phyloP scores from a whole-genome alignment of 2,888 invertebrate genomes.

The Bugulina stolonifera region DNA sequence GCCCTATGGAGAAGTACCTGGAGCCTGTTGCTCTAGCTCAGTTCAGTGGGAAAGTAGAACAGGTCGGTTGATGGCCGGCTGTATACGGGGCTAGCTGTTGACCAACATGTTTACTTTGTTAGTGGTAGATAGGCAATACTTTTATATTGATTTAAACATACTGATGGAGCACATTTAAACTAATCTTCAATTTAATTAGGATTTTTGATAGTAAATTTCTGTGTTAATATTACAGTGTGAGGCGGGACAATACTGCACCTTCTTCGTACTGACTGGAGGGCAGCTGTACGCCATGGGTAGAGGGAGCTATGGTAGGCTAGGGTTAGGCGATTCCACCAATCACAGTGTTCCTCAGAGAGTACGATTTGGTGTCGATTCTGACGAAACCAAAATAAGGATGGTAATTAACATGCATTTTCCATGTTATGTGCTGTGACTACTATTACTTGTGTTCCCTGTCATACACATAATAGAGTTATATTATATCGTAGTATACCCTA shows the following conservation, averaged over 20 bases:
- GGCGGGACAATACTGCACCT: conserved; percentile 64
- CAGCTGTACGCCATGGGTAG: conserved; percentile 62
- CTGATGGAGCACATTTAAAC: too few species aligned
- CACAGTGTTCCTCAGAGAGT: conserved; percentile 56
- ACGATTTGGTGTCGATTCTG: not conserved
- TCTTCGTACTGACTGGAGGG: conserved; percentile 60
- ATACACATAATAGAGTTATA: too few species aligned
- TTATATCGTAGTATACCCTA: too few species aligned
- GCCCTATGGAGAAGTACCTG: conserved; percentile 60
- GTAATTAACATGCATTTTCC: too few species aligned
- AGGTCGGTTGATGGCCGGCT: not conserved
- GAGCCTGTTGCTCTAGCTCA: conserved; percentile 49
- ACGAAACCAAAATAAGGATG: not conserved
- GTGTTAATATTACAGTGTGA: conserved; percentile 58
- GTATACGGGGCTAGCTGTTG: not conserved
- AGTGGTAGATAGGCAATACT: too few species aligned
- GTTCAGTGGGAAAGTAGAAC: not conserved
- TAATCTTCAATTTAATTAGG: too few species aligned
- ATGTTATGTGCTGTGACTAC: too few species aligned
- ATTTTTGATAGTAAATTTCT: too few species aligned
- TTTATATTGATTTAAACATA: too few species aligned
- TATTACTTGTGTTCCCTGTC: too few species aligned
- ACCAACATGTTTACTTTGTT: too few species aligned
- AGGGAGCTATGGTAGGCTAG: conserved; percentile 63
- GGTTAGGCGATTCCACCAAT: conserved; percentile 62